These are phyloP conservation scores for Noctilio leporinus DNA, from an alignment of 2,113 vertebrate species.

Conservation along the genomic window DNA sequence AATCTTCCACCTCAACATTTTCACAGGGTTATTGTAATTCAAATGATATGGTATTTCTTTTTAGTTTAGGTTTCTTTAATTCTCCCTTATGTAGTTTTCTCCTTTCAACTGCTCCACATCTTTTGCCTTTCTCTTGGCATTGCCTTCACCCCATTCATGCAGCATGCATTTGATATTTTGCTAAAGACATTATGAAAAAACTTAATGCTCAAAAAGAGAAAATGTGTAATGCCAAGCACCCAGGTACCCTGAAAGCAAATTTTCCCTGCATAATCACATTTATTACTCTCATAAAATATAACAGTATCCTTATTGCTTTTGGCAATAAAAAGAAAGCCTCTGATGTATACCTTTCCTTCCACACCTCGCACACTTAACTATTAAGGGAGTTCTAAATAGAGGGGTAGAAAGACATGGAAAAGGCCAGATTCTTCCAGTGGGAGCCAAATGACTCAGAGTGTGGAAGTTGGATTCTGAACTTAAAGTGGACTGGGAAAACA, in stretches of 20 bases:
- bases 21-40: background rate
- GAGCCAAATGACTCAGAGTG: slow-evolving; percentile 41
- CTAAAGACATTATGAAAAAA: slow-evolving; percentile 34
- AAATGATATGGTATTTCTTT: background rate
- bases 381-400: slow-evolving; percentile 42
- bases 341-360: slow-evolving; percentile 45
- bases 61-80: background rate
- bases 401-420: background rate
- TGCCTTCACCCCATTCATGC: background rate
- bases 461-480: slow-evolving; percentile 42
- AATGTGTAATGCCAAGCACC: background rate
- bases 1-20: background rate
- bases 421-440: slow-evolving; percentile 33
- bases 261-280: slow-evolving; percentile 47
- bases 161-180: background rate
- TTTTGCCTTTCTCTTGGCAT: background rate
- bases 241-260: slow-evolving; percentile 29
- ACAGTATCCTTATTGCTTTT: slow-evolving; percentile 52
- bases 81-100: background rate
- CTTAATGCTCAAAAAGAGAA: background rate
- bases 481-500: slow-evolving; percentile 55
- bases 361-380: slow-evolving; percentile 36
- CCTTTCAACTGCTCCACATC: background rate
- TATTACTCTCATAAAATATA: slow-evolving; percentile 57
- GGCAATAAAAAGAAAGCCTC: slow-evolving; percentile 54